Evolutionary conservation across 2,797 vertebrate genomes (phyloP).

Genomic region (Microhierax caerulescens): DNA sequence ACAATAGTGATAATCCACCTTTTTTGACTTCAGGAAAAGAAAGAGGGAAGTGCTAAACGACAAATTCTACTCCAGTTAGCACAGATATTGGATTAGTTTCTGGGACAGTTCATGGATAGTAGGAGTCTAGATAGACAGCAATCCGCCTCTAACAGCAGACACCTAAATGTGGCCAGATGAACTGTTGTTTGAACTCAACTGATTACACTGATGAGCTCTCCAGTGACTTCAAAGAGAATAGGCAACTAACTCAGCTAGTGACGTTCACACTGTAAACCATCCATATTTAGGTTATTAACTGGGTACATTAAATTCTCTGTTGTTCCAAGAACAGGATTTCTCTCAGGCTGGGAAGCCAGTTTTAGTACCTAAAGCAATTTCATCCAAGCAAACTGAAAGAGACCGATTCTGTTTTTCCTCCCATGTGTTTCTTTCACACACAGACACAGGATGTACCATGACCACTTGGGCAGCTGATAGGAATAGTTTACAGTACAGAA

Average conservation of each 20-base stretch:
- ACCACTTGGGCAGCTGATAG: background rate
- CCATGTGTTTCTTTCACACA: rapidly evolving
- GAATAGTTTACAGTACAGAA: background rate
- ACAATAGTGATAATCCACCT: background rate
- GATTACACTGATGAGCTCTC: background rate
- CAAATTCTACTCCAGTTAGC: background rate
- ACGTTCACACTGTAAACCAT: background rate
- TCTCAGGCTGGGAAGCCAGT: background rate
- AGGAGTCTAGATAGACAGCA: background rate
- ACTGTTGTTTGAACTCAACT: background rate
- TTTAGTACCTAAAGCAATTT: background rate
- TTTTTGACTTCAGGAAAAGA: background rate
- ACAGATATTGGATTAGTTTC: background rate
- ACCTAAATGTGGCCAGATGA: background rate
- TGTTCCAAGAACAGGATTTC: background rate
- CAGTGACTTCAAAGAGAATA: background rate
- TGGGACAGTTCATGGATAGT: background rate
- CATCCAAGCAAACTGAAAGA: background rate
- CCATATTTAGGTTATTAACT: background rate
- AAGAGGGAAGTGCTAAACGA: background rate
- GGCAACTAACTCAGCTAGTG: background rate
- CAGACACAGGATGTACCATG: background rate
- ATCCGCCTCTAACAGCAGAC: background rate
- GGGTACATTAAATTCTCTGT: background rate
- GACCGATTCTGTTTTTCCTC: background rate